These are phyloP conservation scores for Macrophya annulata DNA, from an alignment of 2,888 invertebrate genomes.

Conservation along the genomic window DNA sequence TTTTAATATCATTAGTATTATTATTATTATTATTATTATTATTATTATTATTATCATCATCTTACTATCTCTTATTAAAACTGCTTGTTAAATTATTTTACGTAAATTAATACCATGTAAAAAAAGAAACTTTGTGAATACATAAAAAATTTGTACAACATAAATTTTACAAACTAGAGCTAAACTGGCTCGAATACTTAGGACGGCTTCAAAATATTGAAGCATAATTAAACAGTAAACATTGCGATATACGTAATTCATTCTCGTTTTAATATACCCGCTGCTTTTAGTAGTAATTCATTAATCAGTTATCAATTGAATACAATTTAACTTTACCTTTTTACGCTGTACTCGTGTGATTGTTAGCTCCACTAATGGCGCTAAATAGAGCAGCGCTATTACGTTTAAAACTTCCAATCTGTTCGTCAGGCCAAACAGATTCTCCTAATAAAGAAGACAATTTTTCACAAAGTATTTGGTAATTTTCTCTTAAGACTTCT, in stretches of 20 bases:
- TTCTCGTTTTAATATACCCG: not conserved
- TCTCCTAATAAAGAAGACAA: slow-evolving; percentile 89
- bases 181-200: slow-evolving; percentile 55
- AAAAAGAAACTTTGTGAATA: slow-evolving; percentile 9
- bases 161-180: slow-evolving; percentile 49
- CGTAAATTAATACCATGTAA: slow-evolving; percentile 40
- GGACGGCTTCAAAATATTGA: slow-evolving; percentile 47
- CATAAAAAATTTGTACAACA: slow-evolving; percentile 51
- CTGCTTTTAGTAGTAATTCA: slow-evolving; percentile 6
- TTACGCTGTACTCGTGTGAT: slow-evolving; percentile 91
- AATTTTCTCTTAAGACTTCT: slow-evolving; percentile 92
- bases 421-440: slow-evolving; percentile 84
- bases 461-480: slow-evolving; percentile 91
- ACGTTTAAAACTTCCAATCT: slow-evolving; percentile 85
- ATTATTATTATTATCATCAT: not conserved
- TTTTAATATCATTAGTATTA: slow-evolving; percentile 13
- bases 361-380: slow-evolving; percentile 90
- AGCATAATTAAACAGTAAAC: slow-evolving; percentile 38
- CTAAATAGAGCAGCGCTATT: slow-evolving; percentile 90
- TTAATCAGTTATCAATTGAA: not conserved
- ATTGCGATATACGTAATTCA: slow-evolving; percentile 4
- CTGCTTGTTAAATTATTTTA: not conserved
- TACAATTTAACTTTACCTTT: slow-evolving; percentile 76
- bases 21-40: not conserved
- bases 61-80: slow-evolving; percentile 5